Conservation (phyloP, 2,888 invertebrate species). For the Athrips mouffetella region DNA sequence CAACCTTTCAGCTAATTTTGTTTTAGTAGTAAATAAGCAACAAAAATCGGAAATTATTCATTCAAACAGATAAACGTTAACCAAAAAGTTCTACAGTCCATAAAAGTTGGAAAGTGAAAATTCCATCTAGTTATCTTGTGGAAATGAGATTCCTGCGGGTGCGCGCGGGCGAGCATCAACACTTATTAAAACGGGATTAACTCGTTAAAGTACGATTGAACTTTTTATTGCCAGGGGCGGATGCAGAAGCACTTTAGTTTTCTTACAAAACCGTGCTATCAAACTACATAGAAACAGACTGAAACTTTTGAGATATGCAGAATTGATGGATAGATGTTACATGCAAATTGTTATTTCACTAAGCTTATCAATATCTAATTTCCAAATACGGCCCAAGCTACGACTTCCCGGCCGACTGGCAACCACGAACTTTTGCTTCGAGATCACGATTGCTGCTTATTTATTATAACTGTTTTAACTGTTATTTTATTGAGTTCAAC, state of each 20-base stretch:
- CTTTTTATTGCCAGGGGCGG: constrained; percentile 31
- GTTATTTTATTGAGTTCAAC: constrained; percentile 20
- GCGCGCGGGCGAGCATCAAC: constrained; percentile 56
- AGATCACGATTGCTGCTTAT: constrained; percentile 44
- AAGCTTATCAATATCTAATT: too few species aligned
- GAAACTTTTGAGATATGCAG: too few species aligned
- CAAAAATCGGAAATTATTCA: too few species aligned
- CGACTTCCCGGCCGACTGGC: constrained; percentile 38
- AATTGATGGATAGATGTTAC: background rate
- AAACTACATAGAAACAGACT: too few species aligned
- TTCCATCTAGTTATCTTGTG: constrained; percentile 42
- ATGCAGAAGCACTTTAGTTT: background rate
- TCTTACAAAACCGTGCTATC: too few species aligned
- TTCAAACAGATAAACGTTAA: too few species aligned
- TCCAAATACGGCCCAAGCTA: constrained; percentile 12
- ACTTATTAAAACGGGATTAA: constrained; percentile 73
- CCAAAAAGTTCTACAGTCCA: too few species aligned
- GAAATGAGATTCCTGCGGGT: constrained; percentile 50
- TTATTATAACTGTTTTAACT: constrained; percentile 31
- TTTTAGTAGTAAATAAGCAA: too few species aligned
- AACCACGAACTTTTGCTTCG: constrained; percentile 40
- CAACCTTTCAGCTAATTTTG: too few species aligned
- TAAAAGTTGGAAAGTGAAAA: constrained; percentile 29
- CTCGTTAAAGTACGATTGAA: constrained; percentile 72
- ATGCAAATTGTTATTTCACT: background rate